Percentiles rank a stretch among this genome's conserved stretches.
Evolutionary conservation across 2,797 vertebrate species (phyloP).

Genomic region (Premnoplex brunnescens): DNA sequence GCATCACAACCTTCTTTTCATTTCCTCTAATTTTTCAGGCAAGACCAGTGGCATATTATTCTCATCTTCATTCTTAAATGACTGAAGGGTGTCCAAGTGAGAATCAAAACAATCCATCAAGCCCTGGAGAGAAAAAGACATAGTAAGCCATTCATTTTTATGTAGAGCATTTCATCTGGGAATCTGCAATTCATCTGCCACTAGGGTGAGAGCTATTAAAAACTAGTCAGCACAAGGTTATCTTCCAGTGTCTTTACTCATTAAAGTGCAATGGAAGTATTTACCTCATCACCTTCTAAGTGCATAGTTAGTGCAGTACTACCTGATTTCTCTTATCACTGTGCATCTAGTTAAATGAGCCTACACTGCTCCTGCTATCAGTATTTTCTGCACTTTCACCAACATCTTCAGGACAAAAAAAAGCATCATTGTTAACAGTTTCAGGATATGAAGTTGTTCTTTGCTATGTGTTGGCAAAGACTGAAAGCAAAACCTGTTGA

Average conservation of each 20-base stretch:
- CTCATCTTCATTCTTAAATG: conserved; percentile 86
- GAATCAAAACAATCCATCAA: conserved; percentile 83
- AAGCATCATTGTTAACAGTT: neutral
- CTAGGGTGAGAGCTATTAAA: neutral
- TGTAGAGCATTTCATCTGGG: neutral
- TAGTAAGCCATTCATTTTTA: neutral
- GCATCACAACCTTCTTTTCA: conserved; percentile 84
- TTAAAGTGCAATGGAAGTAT: neutral
- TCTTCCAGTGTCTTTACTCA: neutral
- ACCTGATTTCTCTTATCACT: neutral
- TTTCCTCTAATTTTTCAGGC: conserved; percentile 87
- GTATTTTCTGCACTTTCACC: neutral
- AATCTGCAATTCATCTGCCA: neutral
- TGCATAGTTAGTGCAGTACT: neutral
- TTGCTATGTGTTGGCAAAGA: neutral
- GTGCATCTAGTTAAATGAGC: neutral
- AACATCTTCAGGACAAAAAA: neutral
- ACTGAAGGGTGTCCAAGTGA: conserved; percentile 80
- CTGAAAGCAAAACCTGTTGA: neutral
- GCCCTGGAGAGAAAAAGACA: conserved; percentile 73
- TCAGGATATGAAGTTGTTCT: neutral
- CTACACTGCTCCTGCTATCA: neutral
- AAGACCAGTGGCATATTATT: conserved; percentile 82
- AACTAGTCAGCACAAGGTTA: neutral
- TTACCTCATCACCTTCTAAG: neutral